A percentile compares a stretch with the other conserved stretches of the same genome.
Evolutionary conservation across 2,888 invertebrate genomes (phyloP).

Genomic region (Blastobasis adustella): DNA sequence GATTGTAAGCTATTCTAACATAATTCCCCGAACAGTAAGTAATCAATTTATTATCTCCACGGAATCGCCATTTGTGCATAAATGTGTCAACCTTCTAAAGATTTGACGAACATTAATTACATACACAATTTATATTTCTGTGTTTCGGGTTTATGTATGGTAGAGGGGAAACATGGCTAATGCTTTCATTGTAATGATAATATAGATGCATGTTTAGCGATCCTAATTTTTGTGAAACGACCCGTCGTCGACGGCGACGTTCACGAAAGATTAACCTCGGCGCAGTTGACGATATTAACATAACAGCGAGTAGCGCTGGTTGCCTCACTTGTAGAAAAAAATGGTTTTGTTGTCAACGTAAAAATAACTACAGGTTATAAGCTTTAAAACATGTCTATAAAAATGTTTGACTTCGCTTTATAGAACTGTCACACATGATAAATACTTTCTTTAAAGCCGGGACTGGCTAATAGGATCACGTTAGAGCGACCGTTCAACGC

Average conservation of each 20-base stretch:
- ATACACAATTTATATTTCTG: too few relatives aligned
- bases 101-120: too few relatives aligned
- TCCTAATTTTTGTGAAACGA: constrained; percentile 61
- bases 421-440: not conserved
- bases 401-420: not conserved
- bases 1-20: too few relatives aligned
- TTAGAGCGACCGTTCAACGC: constrained; percentile 17
- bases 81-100: too few relatives aligned
- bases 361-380: too few relatives aligned
- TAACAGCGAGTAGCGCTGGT: constrained; percentile 25
- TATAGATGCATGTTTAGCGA: constrained; percentile 54
- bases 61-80: too few relatives aligned
- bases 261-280: constrained; percentile 69
- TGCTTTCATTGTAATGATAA: constrained; percentile 55
- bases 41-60: too few relatives aligned
- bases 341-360: too few relatives aligned
- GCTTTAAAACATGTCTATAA: not conserved
- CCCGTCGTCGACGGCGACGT: constrained; percentile 26
- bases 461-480: constrained; percentile 34
- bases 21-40: too few relatives aligned
- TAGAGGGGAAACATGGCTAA: constrained; percentile 28
- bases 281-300: constrained; percentile 42
- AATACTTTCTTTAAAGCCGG: constrained; percentile 20
- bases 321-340: too few relatives aligned
- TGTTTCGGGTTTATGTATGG: too few relatives aligned